Evolutionary conservation across 92 coral and sea anemone genomes (phyloP), one percentile per base, ranked within the genome.

Genomic region (Phenganax stokvisi): DNA sequence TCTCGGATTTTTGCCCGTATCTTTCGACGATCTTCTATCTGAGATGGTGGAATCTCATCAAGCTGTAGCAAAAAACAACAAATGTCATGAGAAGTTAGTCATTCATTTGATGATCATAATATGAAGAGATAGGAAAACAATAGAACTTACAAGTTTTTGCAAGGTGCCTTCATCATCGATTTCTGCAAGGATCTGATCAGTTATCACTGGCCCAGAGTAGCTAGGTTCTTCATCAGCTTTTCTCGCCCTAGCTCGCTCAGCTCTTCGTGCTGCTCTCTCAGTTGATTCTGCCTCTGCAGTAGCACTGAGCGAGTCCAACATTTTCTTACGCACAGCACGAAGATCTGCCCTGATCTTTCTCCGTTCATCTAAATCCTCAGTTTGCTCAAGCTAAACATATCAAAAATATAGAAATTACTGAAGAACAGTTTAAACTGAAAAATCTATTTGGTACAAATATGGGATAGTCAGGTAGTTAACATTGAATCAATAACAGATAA

Each of bases 321-420:
- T 96, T 80, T 92, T 92, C 86, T 87, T 89, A 71, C 99, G 79
- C 66, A 96, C 25, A 27, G 91, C 87, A 30, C 99, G 84, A 7
- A 96, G 91, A 73, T 90, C 89, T 30, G 89, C 90, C 51, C 99
- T 90, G 58, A 96, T 92, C 83, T 90, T 93, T 75, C 89, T 87
- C 57, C 99, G 85, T 74, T 88, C 90, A 55, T 88, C 97, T 60
- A 89, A 96, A 83, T 90, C 96, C 25, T 87, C 86, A 29, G 96
- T 89, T 47, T 90, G 85, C 61, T 96, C 99, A 83, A 96, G 92
- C 99, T 96, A 75, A 53, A 54, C 54, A 84, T 37, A 71, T 72
- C 13, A 51, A 51, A 30, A 7, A 3, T 8, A 12, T 17, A 7
- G 53, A 6, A 44, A 69, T 69, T 20, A 27, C 16, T 7, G 53